Evolutionary conservation across 2,797 vertebrate species (phyloP).

Genomic region (Lophius americanus): DNA sequence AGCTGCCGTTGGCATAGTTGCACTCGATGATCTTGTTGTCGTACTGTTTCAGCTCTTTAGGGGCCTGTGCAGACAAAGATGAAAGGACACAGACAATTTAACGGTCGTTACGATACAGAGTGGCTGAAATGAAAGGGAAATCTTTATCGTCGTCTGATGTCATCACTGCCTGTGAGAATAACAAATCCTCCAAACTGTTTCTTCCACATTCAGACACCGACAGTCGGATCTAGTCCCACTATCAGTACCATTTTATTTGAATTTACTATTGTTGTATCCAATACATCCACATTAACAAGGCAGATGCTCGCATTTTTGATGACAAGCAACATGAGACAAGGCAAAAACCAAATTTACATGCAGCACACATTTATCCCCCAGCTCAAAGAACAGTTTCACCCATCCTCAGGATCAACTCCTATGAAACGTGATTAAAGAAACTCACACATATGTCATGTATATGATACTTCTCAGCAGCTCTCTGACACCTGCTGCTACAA

Average conservation of each 20-base stretch:
- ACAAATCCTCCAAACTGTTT: conserved; percentile 4
- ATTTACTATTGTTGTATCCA: too few species aligned
- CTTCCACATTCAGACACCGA: background rate
- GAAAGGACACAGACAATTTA: conserved; percentile 29
- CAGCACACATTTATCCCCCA: too few species aligned
- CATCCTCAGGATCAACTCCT: too few species aligned
- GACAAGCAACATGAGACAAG: too few species aligned
- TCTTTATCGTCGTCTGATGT: background rate
- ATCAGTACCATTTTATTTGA: too few species aligned
- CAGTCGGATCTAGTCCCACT: background rate
- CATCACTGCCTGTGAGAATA: background rate
- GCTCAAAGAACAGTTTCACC: too few species aligned
- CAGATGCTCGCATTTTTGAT: too few species aligned
- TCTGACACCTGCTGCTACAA: conserved; percentile 9
- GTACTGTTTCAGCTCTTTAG: conserved; percentile 94
- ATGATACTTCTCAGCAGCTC: too few species aligned
- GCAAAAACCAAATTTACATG: too few species aligned
- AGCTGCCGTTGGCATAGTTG: conserved; percentile 94
- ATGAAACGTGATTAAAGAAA: too few species aligned
- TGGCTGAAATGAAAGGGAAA: background rate
- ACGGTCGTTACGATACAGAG: background rate
- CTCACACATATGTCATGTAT: too few species aligned
- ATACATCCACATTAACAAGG: too few species aligned
- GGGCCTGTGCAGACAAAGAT: conserved; percentile 82
- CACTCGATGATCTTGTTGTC: conserved; percentile 99